These are phyloP conservation scores for Cheirogaleus major DNA, from an alignment of 2,797 vertebrate species.

Conservation along the genomic window DNA sequence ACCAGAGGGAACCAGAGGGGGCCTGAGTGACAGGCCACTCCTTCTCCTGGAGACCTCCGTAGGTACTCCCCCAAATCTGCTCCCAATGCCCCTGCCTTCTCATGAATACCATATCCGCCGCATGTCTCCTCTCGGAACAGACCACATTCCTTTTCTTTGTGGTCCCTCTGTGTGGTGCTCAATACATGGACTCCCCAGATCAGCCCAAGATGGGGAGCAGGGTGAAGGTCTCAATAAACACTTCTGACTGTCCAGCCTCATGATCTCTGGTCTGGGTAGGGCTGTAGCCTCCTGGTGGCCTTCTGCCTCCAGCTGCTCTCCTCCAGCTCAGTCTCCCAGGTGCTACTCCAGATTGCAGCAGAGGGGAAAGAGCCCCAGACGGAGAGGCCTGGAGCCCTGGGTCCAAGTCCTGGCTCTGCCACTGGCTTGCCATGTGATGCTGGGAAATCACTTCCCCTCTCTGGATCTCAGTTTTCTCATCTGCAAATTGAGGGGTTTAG, in stretches of 20 bases:
- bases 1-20: slow-evolving; percentile 68
- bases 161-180: not conserved
- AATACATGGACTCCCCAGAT: not conserved
- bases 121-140: not conserved
- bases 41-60: not conserved
- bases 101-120: not conserved
- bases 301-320: not conserved
- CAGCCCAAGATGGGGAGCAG: not conserved
- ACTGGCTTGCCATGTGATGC: not conserved
- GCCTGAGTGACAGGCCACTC: not conserved
- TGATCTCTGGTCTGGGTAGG: not conserved
- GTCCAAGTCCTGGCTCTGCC: slow-evolving; percentile 11
- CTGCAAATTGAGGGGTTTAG: not conserved
- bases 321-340: not conserved
- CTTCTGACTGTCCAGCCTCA: not conserved
- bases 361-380: not conserved
- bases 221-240: not conserved
- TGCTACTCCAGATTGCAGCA: not conserved
- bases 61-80: not conserved
- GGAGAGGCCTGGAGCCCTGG: not conserved
- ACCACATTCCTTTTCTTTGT: not conserved
- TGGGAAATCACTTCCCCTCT: not conserved
- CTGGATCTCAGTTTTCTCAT: not conserved
- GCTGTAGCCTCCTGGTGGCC: not conserved
- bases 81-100: not conserved